These are phyloP conservation scores for Actenoides hombroni DNA, from an alignment of 2,113 vertebrate genomes.

Conservation along the genomic window DNA sequence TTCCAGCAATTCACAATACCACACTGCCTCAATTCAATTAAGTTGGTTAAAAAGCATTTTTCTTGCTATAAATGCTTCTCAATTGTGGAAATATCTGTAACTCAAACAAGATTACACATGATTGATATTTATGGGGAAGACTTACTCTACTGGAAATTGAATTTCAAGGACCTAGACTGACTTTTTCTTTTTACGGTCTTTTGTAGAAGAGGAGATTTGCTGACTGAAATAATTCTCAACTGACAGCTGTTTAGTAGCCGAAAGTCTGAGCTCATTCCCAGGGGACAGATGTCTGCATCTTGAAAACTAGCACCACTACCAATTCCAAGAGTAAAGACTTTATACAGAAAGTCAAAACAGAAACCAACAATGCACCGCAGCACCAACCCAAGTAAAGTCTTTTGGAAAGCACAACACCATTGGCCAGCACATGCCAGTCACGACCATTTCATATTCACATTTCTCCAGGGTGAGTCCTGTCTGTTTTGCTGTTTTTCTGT, in stretches of 20 bases:
- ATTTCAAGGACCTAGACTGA: background rate
- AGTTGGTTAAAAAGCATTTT: constrained; percentile 34
- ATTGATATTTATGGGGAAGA: constrained; percentile 16
- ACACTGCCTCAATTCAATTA: constrained; percentile 16
- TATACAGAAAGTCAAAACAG: background rate
- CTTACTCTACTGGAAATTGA: background rate
- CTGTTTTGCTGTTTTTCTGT: background rate
- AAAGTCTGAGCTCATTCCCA: background rate
- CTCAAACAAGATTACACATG: constrained; percentile 23
- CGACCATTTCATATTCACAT: background rate
- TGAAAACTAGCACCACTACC: background rate
- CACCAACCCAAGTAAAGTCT: background rate
- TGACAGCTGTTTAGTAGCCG: background rate
- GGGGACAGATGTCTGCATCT: background rate
- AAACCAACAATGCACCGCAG: background rate
- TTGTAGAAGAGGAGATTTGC: background rate
- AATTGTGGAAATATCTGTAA: constrained; percentile 23
- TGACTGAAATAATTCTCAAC: background rate
- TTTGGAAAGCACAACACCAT: background rate
- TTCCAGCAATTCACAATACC: background rate
- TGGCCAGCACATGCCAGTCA: background rate
- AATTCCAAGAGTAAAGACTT: background rate
- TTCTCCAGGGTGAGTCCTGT: background rate
- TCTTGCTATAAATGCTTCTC: constrained; percentile 18
- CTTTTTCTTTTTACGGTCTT: background rate